Percentiles rank a stretch among this genome's conserved stretches.
Evolutionary conservation across 2,888 invertebrate species (phyloP).

Genomic region (Trachelus troglodyta): DNA sequence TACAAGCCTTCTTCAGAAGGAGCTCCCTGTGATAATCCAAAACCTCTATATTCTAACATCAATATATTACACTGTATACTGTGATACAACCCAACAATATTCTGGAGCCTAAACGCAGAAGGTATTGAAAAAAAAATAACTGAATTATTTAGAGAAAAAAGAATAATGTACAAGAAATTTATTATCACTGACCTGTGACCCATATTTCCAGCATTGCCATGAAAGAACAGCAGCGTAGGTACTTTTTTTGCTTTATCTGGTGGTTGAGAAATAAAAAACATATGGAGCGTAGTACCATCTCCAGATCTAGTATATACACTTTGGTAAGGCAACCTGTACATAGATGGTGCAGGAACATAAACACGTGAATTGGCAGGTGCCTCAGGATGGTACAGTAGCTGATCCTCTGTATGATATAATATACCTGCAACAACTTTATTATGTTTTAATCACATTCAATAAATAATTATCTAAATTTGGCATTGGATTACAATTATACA

Average conservation of each 20-base stretch:
- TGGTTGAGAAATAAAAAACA: slow-evolving; percentile 84
- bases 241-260: slow-evolving; percentile 75
- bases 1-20: slow-evolving; percentile 90
- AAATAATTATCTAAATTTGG: neutral
- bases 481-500: neutral
- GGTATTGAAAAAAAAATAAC: neutral
- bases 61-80: slow-evolving; percentile 87
- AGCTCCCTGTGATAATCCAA: slow-evolving; percentile 89
- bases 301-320: slow-evolving; percentile 80
- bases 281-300: slow-evolving; percentile 83
- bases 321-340: slow-evolving; percentile 88
- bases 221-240: slow-evolving; percentile 90
- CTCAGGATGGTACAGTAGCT: slow-evolving; percentile 89
- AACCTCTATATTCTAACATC: slow-evolving; percentile 95
- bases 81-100: slow-evolving; percentile 87
- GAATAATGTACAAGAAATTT: slow-evolving; percentile 9
- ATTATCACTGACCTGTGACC: slow-evolving; percentile 78
- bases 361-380: slow-evolving; percentile 89
- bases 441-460: slow-evolving; percentile 2
- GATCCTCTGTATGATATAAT: slow-evolving; percentile 87
- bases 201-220: slow-evolving; percentile 98
- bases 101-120: slow-evolving; percentile 75
- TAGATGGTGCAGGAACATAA: slow-evolving; percentile 88
- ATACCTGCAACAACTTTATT: slow-evolving; percentile 71
- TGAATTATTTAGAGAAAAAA: slow-evolving; percentile 10